phyloP scores from a whole-genome alignment of 2,888 invertebrate species.

The Sipha maydis region DNA sequence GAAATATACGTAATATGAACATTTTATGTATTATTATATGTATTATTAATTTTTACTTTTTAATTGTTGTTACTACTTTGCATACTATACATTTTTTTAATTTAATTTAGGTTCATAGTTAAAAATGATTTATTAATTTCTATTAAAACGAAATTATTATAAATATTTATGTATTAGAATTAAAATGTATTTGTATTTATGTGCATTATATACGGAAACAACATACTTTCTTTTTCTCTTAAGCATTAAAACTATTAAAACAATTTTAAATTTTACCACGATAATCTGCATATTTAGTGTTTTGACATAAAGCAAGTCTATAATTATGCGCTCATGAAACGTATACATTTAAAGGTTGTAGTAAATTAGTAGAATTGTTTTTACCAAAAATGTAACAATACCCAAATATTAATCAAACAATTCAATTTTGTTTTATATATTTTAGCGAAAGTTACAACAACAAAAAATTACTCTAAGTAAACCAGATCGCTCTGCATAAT shows the following conservation, averaged over 20 bases:
- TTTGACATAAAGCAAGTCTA: neutral
- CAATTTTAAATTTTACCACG: neutral
- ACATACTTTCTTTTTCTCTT: neutral
- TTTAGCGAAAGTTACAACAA: slow-evolving; percentile 12
- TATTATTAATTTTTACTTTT: slow-evolving; percentile 20
- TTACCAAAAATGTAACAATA: slow-evolving; percentile 2
- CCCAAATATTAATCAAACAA: slow-evolving; percentile 7
- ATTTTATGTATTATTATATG: neutral
- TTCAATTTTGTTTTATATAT: neutral
- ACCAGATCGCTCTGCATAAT: neutral
- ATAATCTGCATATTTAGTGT: neutral
- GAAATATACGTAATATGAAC: neutral
- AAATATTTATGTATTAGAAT: neutral
- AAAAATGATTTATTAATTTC: neutral
- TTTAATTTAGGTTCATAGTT: neutral
- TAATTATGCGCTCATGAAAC: neutral
- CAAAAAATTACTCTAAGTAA: neutral
- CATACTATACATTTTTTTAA: neutral
- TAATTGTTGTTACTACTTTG: neutral
- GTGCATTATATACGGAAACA: neutral
- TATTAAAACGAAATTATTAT: neutral
- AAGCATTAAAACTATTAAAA: neutral
- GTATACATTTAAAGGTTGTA: slow-evolving; percentile 1
- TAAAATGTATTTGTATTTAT: neutral
- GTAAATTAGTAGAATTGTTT: slow-evolving; percentile 18